phyloP scores from a whole-genome alignment of 2,888 invertebrate species.

The Aleiodes alternator region DNA sequence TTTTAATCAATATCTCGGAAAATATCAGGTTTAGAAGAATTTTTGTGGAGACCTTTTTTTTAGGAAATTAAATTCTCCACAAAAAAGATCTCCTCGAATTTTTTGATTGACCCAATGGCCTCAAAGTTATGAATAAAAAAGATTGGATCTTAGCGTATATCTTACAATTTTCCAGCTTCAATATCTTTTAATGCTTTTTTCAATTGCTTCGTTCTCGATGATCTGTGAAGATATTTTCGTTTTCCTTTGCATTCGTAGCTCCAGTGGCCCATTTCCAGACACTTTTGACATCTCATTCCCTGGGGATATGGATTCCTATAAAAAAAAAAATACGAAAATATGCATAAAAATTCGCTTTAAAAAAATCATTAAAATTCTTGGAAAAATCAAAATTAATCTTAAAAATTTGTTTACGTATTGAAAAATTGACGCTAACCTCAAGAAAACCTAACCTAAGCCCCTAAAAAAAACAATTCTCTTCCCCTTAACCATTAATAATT shows the following conservation, averaged over 20 bases:
- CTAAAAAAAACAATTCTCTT: conserved; percentile 8
- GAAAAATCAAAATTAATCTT: conserved; percentile 6
- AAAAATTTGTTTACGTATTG: conserved; percentile 18
- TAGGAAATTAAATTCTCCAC: too few species aligned
- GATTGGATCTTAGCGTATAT: too few species aligned
- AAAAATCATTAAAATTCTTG: neutral
- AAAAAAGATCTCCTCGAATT: too few species aligned
- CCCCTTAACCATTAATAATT: neutral
- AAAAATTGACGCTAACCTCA: conserved; percentile 19
- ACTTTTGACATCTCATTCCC: conserved; percentile 93
- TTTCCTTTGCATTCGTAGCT: conserved; percentile 95
- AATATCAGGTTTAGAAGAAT: too few species aligned
- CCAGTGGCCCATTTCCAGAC: conserved; percentile 95
- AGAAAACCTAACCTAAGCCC: conserved; percentile 20
- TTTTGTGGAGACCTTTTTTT: too few species aligned
- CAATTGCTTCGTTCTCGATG: conserved; percentile 88
- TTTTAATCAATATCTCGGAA: neutral
- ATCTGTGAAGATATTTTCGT: conserved; percentile 89
- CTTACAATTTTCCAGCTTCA: conserved; percentile 71
- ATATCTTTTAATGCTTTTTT: conserved; percentile 81
- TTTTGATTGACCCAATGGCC: too few species aligned
- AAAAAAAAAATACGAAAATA: conserved; percentile 32
- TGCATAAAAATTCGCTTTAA: neutral
- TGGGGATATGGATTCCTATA: conserved; percentile 80
- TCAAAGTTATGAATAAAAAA: conserved; percentile 5